Percentiles rank a stretch among this genome's conserved stretches.
These are phyloP conservation scores for Crenichthys baileyi DNA, from an alignment of 2,797 vertebrate species.

Conservation along the genomic window DNA sequence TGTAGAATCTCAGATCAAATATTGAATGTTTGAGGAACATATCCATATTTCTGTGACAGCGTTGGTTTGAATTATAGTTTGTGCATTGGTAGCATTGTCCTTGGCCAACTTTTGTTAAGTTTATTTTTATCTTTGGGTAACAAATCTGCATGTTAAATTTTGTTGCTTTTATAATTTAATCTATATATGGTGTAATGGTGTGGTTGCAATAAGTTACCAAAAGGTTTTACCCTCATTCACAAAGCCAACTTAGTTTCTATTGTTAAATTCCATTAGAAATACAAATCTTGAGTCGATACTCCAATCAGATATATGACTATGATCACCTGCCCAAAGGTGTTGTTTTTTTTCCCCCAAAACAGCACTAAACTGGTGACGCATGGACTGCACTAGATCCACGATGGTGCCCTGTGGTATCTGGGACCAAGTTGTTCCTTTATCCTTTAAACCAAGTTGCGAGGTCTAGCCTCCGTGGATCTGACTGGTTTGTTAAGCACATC, in stretches of 20 bases:
- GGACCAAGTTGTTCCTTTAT: too few relatives aligned
- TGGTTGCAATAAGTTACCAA: neutral
- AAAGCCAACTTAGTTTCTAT: neutral
- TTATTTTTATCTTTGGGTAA: neutral
- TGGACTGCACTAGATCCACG: too few relatives aligned
- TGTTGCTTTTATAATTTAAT: neutral
- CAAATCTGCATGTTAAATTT: neutral
- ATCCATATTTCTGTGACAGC: conserved; percentile 9
- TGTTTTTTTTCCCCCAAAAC: too few relatives aligned
- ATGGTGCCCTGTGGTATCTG: too few relatives aligned
- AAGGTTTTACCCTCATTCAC: neutral
- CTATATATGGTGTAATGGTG: neutral
- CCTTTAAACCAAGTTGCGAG: too few relatives aligned
- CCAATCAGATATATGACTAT: too few relatives aligned
- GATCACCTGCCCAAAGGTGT: too few relatives aligned
- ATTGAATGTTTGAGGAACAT: conserved; percentile 33
- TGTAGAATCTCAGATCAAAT: conserved; percentile 19
- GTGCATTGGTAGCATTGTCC: neutral
- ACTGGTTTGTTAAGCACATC: too few relatives aligned
- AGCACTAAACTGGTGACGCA: too few relatives aligned
- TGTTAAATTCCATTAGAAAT: too few relatives aligned
- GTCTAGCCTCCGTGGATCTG: too few relatives aligned
- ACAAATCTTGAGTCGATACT: too few relatives aligned
- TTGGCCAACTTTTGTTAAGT: neutral
- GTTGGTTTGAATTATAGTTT: conserved; percentile 7